phyloP scores from a whole-genome alignment of 2,797 vertebrate genomes.

The Mormyrops boulengeri region DNA sequence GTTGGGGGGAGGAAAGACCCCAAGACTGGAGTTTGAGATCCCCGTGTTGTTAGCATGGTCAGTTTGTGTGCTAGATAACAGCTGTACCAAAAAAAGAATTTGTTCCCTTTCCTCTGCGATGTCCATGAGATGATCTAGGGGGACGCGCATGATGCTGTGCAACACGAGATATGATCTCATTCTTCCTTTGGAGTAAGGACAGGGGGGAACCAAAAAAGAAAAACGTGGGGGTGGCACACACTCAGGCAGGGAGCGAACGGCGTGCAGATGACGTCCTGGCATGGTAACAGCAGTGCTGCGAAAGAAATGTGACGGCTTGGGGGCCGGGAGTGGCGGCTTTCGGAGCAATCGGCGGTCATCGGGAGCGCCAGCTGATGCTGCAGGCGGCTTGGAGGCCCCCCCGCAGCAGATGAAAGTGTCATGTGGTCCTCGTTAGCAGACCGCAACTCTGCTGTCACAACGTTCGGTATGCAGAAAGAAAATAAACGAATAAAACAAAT shows the following conservation, averaged over 20 bases:
- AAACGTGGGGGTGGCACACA: background rate
- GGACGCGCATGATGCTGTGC: background rate
- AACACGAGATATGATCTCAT: background rate
- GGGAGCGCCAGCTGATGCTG: slow-evolving; percentile 51
- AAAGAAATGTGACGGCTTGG: background rate
- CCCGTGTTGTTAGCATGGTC: background rate
- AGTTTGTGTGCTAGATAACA: background rate
- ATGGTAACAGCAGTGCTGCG: background rate
- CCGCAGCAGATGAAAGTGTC: slow-evolving; percentile 40
- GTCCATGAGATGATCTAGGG: background rate
- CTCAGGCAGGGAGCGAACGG: background rate
- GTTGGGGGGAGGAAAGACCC: background rate
- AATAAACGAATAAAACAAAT: slow-evolving; percentile 14
- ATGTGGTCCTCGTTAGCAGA: slow-evolving; percentile 58
- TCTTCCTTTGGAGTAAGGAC: background rate
- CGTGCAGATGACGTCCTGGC: background rate
- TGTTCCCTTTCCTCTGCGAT: background rate
- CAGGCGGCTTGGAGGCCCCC: slow-evolving; percentile 55
- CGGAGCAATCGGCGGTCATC: background rate
- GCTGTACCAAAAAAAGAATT: background rate
- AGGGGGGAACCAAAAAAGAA: background rate
- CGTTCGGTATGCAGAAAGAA: slow-evolving; percentile 40
- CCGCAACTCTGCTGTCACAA: slow-evolving; percentile 53
- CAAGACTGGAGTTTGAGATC: background rate
- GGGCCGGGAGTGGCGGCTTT: background rate